Percentiles rank a stretch among this genome's conserved stretches.
These are phyloP conservation scores for Epirrita christyi DNA, from an alignment of 2,888 invertebrate species.

Conservation along the genomic window DNA sequence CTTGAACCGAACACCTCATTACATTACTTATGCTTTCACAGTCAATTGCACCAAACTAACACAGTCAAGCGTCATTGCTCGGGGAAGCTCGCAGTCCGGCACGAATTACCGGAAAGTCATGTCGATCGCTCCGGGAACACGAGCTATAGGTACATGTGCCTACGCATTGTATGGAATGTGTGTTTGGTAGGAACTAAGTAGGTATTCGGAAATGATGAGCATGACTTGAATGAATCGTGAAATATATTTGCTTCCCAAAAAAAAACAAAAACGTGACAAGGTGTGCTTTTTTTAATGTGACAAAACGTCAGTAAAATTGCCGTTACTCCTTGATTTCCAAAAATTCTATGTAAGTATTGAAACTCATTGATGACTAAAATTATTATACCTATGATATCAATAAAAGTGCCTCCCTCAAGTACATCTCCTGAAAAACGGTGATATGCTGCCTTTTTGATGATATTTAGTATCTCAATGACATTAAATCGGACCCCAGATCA, in stretches of 20 bases:
- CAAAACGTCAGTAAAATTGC: too few relatives aligned
- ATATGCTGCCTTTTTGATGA: too few relatives aligned
- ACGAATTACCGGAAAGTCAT: conserved; percentile 40
- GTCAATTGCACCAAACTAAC: conserved; percentile 26
- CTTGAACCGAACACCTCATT: conserved; percentile 19
- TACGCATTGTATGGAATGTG: conserved; percentile 9
- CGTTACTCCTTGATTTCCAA: too few relatives aligned
- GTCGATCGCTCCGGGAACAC: conserved; percentile 18
- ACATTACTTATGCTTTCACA: conserved; percentile 26
- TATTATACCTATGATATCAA: too few relatives aligned
- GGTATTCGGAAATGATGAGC: background rate
- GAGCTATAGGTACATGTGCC: conserved; percentile 1
- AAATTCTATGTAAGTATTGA: too few relatives aligned
- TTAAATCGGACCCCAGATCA: too few relatives aligned
- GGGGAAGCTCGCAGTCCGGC: conserved; percentile 30
- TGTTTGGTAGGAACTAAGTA: background rate
- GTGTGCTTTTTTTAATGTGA: too few relatives aligned
- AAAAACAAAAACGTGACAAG: too few relatives aligned
- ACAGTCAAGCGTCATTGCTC: conserved; percentile 26
- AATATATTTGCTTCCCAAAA: background rate
- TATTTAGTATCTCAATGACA: too few relatives aligned
- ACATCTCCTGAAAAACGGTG: too few relatives aligned
- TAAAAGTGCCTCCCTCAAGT: too few relatives aligned
- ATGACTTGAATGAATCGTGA: background rate
- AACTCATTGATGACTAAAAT: too few relatives aligned